Evolutionary conservation across 1,140 invertebrate genomes (phyloP).

Genomic region (Drosophila miranda): DNA sequence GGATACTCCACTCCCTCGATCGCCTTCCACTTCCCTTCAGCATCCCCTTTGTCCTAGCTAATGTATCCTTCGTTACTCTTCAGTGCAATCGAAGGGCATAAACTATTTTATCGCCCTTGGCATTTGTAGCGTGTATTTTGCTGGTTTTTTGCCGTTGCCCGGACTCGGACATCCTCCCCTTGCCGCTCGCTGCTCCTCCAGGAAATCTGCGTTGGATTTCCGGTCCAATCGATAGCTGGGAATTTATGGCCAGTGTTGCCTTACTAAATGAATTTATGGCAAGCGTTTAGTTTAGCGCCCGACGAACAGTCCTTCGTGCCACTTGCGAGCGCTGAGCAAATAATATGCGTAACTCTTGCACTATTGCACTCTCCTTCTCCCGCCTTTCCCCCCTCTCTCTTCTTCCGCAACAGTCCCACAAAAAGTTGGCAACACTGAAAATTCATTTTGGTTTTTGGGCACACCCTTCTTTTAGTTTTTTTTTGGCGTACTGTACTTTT

Average conservation of each 20-base stretch:
- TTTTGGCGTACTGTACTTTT: background rate
- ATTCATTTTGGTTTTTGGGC: constrained; percentile 66
- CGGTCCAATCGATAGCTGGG: constrained; percentile 64
- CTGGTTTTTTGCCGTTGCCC: constrained; percentile 3
- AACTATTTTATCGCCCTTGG: constrained; percentile 69
- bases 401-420: constrained; percentile 41
- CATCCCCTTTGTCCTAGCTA: background rate
- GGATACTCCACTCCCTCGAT: too few relatives aligned
- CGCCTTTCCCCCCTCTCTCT: background rate
- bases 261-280: constrained; percentile 80
- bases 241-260: constrained; percentile 72
- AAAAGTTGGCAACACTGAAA: constrained; percentile 80
- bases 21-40: background rate
- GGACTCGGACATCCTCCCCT: too few relatives aligned
- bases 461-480: constrained; percentile 9
- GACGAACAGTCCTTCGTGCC: background rate
- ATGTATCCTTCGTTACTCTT: background rate
- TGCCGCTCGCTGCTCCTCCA: constrained; percentile 1
- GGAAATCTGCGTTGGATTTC: constrained; percentile 29
- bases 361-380: background rate
- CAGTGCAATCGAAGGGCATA: constrained; percentile 23
- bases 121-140: constrained; percentile 5
- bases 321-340: constrained; percentile 45
- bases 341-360: constrained; percentile 67
- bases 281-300: constrained; percentile 62